Evolutionary conservation across 2,113 vertebrate genomes (phyloP), one percentile per base, ranked within the genome.

Genomic region (Proterorhinus semilunaris): DNA sequence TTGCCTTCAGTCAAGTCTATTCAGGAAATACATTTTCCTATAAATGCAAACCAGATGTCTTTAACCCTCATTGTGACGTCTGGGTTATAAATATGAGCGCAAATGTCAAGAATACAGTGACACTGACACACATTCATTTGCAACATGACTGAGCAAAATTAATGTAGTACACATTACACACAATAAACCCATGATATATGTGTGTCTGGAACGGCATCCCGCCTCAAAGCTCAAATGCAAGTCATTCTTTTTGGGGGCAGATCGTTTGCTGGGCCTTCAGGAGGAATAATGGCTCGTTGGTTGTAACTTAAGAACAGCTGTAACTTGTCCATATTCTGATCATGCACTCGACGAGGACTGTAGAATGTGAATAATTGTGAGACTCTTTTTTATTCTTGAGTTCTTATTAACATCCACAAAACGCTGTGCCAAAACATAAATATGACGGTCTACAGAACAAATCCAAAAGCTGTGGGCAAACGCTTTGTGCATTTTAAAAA

Each of bases 31-130:
- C 80, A 87, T 85, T 86, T 84, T 82, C 68, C 65, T 85, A 77
- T 79, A 78, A 85, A 90, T 80, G 75, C 70, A 71, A 80, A 86
- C 85, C 88, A 85, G 87, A 88, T 79, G 87, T 84, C 79, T 69
- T 78, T 69, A 1, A 8, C 47, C 51, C 44, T 51, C 72, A 45
- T 68, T 48, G 15, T 48, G 46, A 48, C 47, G 62, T 48, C 62
- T 63, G 61, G 15, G 16, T 10, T 47, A 6, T 21, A 63, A 12
- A 45, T 11, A 12, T 13, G 7, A 6, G 45, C 16, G 10, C 16
- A 47, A 62, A 62, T 47, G 61, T 15, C 43, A 46, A 47, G 10
- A 9, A 47, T 7, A 63, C 44, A 10, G 45, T 11, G 44, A 48
- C 12, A 27, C 16, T 21, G 44, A 44, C 52, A 59, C 10, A 42